These are phyloP conservation scores for Heliconius hermathena DNA, from an alignment of 1,140 invertebrate genomes.

Conservation along the genomic window DNA sequence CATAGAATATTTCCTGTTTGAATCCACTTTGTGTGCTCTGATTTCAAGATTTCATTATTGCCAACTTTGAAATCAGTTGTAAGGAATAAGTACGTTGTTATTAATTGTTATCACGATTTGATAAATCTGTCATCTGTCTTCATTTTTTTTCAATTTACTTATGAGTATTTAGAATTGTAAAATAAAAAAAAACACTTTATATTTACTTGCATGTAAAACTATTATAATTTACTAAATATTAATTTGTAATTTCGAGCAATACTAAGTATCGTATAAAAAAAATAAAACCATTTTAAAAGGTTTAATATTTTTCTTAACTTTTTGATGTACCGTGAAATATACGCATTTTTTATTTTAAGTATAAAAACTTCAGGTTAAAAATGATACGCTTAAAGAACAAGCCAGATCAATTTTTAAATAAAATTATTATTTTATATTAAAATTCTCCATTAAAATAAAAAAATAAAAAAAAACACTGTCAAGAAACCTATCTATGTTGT, in stretches of 20 bases:
- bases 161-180: not conserved
- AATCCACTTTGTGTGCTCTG: slow-evolving; percentile 1
- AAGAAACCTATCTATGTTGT: not conserved
- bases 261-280: no score
- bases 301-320: no score
- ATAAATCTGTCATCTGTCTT: not conserved
- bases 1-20: slow-evolving; percentile 16
- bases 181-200: not conserved
- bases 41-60: slow-evolving; percentile 19
- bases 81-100: not conserved
- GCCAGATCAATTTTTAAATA: not conserved
- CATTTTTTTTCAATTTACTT: not conserved
- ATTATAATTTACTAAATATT: not conserved
- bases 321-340: no score
- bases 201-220: not conserved
- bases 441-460: not conserved
- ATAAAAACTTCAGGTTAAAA: no score
- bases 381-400: no score
- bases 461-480: no score
- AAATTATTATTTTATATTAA: not conserved
- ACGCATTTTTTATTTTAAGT: no score
- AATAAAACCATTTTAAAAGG: no score
- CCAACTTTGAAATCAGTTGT: not conserved
- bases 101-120: no score
- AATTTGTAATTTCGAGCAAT: no score